Evolutionary conservation across 2,797 vertebrate genomes (phyloP), one percentile per base, ranked within the genome.

Genomic region (Otolemur crassicaudatus): DNA sequence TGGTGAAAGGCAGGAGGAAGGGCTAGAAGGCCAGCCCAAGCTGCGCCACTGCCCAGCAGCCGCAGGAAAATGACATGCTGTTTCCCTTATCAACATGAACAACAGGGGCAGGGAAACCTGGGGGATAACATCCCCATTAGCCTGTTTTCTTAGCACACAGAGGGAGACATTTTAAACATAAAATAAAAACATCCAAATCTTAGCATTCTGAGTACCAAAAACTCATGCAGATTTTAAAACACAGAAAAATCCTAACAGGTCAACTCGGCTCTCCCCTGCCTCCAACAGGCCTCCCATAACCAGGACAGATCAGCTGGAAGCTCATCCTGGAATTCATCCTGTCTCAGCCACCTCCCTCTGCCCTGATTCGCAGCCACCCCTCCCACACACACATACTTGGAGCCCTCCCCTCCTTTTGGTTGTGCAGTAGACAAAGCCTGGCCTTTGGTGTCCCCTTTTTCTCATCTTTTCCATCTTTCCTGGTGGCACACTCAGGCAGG

Each of bases 101-200:
- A 80, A 37, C 10, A 76, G 53, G 27, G 22, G 25, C 43, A 40
- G 29, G 53, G 81, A 75, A 60, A 67, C 85, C 70, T 69, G n/a
- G 60, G 79, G 53, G 16, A 49, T 85, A 56, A 91, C 17, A 25
- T 37, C 5, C 22, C 46, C 27, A 17, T 73, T 63, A 49, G 83
- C 61, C 46, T 91, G 40, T 49, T 80, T 95, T 94, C 83, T 87
- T 88, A 67, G 69, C 58, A 76, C 3, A 17, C 13, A 58, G 84
- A 23, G 58, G 31, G 56, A 65, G 40, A 40, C 63, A 25, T 23
- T 87, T 43, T 40, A 75, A 60, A 83, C 22, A 77, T 83, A 49
- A 85, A 72, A 72, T 53, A 76, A 70, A 86, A 94, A 73, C 49
- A 90, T n/a, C 31, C 12, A 40, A 94, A 84, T 67, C n/a, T 91